Percentiles rank a stretch among this genome's conserved stretches.
Conservation (phyloP, 2,888 invertebrate genomes). For the Dasysyrphus albostriatus region DNA sequence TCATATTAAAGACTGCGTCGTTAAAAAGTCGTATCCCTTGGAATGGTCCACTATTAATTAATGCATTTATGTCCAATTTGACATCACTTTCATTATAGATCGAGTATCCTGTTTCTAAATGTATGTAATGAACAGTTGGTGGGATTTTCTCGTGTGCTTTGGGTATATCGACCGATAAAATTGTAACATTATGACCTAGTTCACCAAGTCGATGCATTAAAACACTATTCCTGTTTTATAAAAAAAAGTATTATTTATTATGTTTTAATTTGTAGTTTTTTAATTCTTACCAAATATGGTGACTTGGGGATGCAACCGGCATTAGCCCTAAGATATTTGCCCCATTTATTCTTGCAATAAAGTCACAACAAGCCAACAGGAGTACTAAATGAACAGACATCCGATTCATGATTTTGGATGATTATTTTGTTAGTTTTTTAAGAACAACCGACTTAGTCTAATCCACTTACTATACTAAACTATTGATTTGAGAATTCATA, state of each 20-base stretch:
- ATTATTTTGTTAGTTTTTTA: not conserved
- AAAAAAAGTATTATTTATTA: no score
- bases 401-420: not conserved
- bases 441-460: not conserved
- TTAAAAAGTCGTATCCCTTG: constrained; percentile 49
- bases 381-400: not conserved
- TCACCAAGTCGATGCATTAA: constrained; percentile 71
- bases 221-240: constrained; percentile 72
- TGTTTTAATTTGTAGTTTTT: not conserved
- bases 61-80: constrained; percentile 39
- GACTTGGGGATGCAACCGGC: constrained; percentile 8
- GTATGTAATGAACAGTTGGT: constrained; percentile 77
- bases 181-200: constrained; percentile 77
- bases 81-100: constrained; percentile 25
- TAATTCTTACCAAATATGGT: not conserved
- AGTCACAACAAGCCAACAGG: not conserved
- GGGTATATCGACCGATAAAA: constrained; percentile 77
- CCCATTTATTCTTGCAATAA: not conserved
- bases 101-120: constrained; percentile 78
- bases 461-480: not conserved
- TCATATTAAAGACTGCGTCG: constrained; percentile 63
- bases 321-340: constrained; percentile 23
- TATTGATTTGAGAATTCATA: no score
- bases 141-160: constrained; percentile 67
- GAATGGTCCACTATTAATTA: constrained; percentile 33